A percentile compares a stretch with the other conserved stretches of the same genome.
Conservation (phyloP, 2,113 vertebrate genomes). For the Limanda limanda region DNA sequence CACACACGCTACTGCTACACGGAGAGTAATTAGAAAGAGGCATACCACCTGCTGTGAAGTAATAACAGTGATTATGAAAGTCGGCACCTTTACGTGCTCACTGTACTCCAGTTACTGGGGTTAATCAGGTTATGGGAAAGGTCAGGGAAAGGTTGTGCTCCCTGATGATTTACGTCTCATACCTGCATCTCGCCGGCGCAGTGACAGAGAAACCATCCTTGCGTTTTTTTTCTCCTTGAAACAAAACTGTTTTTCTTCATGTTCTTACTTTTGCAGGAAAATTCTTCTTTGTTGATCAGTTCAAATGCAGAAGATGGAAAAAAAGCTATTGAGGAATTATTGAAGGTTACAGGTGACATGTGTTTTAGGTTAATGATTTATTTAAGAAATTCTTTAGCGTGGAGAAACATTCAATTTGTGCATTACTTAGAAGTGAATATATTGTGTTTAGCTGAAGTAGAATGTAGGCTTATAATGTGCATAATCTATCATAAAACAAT, state of each 20-base stretch:
- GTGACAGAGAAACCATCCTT: background rate
- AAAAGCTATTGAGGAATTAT: no score
- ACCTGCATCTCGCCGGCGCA: background rate
- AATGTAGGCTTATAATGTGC: no score
- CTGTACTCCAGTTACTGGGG: background rate
- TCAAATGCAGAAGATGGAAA: no score
- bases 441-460: no score
- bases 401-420: background rate
- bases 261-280: background rate
- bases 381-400: background rate
- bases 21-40: conserved; percentile 18
- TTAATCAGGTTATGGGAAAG: conserved; percentile 19
- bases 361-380: background rate
- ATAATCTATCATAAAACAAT: no score
- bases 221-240: background rate
- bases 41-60: conserved; percentile 11
- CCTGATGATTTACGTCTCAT: conserved; percentile 13
- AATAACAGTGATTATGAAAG: conserved; percentile 19
- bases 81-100: background rate
- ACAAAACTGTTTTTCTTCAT: no score
- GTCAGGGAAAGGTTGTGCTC: conserved; percentile 9
- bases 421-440: background rate
- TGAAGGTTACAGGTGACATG: background rate
- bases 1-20: conserved; percentile 1
- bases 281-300: no score